These are phyloP conservation scores for Bufotes viridis DNA, from an alignment of 2,797 vertebrate species.

Conservation along the genomic window DNA sequence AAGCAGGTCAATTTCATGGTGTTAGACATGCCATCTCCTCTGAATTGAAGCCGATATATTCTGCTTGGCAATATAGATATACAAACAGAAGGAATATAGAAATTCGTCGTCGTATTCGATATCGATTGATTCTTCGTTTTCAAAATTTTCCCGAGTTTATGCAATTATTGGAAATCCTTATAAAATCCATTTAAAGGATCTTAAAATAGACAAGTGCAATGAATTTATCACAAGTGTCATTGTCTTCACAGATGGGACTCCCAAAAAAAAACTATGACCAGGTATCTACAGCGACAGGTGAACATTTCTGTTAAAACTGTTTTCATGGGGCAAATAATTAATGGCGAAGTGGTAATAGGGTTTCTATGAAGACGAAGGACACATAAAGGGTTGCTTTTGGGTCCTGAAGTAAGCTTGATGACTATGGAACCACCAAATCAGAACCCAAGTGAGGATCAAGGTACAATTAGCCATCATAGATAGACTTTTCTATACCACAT, in stretches of 20 bases:
- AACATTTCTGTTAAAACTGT: not conserved
- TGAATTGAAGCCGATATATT: slow-evolving; percentile 69
- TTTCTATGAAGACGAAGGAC: not conserved
- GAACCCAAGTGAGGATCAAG: too few relatives aligned
- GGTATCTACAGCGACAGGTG: not conserved
- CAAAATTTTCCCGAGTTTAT: not conserved
- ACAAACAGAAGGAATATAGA: not conserved
- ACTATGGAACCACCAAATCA: not conserved
- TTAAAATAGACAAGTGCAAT: not conserved
- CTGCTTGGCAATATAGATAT: slow-evolving; percentile 31
- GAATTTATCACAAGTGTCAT: not conserved
- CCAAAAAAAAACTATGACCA: not conserved
- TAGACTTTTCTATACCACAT: too few relatives aligned
- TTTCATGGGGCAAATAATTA: not conserved
- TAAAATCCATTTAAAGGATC: not conserved
- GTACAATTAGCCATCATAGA: too few relatives aligned
- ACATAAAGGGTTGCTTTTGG: not conserved
- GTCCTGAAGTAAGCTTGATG: not conserved
- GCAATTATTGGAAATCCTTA: slow-evolving; percentile 4
- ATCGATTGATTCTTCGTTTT: not conserved
- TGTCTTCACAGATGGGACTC: slow-evolving; percentile 13
- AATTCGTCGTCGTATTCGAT: not conserved
- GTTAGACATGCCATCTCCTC: slow-evolving; percentile 85
- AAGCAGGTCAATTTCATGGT: slow-evolving; percentile 87
- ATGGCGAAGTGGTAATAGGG: not conserved